Evolutionary conservation across 2,888 invertebrate genomes (phyloP).

Genomic region (Eutolmus rufibarbis): DNA sequence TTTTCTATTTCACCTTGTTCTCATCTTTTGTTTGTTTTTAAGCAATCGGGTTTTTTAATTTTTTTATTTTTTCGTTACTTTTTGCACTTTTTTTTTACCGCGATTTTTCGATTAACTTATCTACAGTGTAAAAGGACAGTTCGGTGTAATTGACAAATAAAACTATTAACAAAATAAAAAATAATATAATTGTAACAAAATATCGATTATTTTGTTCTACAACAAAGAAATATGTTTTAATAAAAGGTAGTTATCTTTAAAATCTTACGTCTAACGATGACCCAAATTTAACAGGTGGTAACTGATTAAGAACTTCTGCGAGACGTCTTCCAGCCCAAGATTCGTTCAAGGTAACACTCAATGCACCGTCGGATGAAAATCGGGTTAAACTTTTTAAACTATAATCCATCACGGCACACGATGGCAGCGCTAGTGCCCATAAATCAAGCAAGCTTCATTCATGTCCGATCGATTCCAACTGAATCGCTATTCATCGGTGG

Average conservation of each 20-base stretch:
- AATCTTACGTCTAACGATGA: constrained; percentile 55
- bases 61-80: too few relatives aligned
- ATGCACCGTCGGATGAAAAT: constrained; percentile 55
- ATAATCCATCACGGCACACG: constrained; percentile 41
- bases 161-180: too few relatives aligned
- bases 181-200: too few relatives aligned
- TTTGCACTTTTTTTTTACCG: too few relatives aligned
- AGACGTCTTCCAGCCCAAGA: constrained; percentile 69
- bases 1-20: too few relatives aligned
- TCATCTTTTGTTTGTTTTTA: too few relatives aligned
- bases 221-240: background rate
- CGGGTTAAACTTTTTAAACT: constrained; percentile 49
- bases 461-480: background rate
- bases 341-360: constrained; percentile 66
- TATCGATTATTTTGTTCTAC: too few relatives aligned
- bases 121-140: too few relatives aligned
- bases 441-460: background rate
- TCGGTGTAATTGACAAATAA: too few relatives aligned
- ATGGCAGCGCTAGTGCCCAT: background rate
- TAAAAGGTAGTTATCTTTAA: background rate
- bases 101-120: too few relatives aligned
- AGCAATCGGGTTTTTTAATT: too few relatives aligned
- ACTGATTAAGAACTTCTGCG: constrained; percentile 62
- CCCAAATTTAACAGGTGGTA: constrained; percentile 54
- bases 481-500: background rate